Evolutionary conservation across 2,797 vertebrate genomes (phyloP).

Genomic region (Betta splendens): DNA sequence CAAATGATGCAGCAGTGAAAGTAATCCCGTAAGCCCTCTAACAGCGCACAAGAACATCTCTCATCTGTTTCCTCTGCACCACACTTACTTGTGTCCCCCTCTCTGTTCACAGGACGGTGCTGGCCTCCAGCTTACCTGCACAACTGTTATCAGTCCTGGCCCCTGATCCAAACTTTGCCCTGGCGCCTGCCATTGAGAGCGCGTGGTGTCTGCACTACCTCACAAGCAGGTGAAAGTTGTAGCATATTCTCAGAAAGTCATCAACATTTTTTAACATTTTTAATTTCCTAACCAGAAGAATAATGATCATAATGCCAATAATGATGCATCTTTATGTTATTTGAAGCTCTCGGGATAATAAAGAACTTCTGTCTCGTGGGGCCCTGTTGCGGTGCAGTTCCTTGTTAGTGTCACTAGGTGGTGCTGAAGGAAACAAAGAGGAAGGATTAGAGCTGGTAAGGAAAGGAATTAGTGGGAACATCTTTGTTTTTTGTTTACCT

Average conservation of each 20-base stretch:
- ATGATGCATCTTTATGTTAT: constrained; percentile 6
- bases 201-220: constrained; percentile 97
- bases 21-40: constrained; percentile 85
- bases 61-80: too few relatives aligned
- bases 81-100: not conserved
- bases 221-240: constrained; percentile 83
- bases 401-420: constrained; percentile 85
- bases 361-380: constrained; percentile 76
- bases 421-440: constrained; percentile 64
- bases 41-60: not conserved
- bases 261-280: accelerated
- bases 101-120: constrained; percentile 78
- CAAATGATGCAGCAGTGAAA: constrained; percentile 83
- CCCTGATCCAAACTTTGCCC: constrained; percentile 79
- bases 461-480: not conserved
- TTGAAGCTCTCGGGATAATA: constrained; percentile 74
- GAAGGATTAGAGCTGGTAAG: constrained; percentile 89
- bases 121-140: constrained; percentile 83
- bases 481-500: not conserved
- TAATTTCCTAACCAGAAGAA: not conserved
- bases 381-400: constrained; percentile 79
- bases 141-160: constrained; percentile 84
- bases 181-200: constrained; percentile 88
- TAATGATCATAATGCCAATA: not conserved
- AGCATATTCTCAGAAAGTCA: not conserved